Evolutionary conservation across 2,113 vertebrate species (phyloP).

Genomic region (Rhipidura dahli): DNA sequence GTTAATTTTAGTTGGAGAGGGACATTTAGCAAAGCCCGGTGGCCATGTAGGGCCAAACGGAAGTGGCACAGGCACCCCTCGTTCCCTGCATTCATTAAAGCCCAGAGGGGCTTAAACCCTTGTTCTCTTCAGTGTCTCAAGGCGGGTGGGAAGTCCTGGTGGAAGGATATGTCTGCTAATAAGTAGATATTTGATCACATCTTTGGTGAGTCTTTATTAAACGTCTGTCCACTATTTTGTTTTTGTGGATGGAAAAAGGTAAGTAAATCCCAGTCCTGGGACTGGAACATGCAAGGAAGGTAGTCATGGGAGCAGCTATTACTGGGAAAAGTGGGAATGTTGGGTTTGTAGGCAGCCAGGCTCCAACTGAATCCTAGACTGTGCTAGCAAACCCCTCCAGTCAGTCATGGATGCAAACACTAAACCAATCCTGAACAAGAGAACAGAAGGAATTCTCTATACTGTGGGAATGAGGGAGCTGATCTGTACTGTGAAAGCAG

Average conservation of each 20-base stretch:
- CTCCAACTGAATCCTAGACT: not conserved
- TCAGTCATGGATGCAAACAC: not conserved
- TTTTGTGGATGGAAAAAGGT: not conserved
- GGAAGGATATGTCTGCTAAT: not conserved
- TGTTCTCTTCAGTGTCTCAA: not conserved
- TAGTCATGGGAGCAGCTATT: not conserved
- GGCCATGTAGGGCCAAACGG: not conserved
- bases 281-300: not conserved
- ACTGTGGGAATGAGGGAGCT: not conserved
- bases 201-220: not conserved
- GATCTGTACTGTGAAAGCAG: not conserved
- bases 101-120: not conserved
- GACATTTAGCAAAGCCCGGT: not conserved
- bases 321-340: not conserved
- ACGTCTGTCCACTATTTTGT: not conserved
- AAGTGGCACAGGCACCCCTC: not conserved
- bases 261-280: not conserved
- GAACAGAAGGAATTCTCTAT: not conserved
- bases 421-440: not conserved
- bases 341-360: not conserved
- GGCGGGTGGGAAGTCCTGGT: not conserved
- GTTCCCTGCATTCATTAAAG: not conserved
- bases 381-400: not conserved
- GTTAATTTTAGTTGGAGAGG: not conserved
- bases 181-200: not conserved